Percentiles rank a stretch among this genome's conserved stretches.
Conservation (phyloP, 2,797 vertebrate genomes). For the Labroides dimidiatus region DNA sequence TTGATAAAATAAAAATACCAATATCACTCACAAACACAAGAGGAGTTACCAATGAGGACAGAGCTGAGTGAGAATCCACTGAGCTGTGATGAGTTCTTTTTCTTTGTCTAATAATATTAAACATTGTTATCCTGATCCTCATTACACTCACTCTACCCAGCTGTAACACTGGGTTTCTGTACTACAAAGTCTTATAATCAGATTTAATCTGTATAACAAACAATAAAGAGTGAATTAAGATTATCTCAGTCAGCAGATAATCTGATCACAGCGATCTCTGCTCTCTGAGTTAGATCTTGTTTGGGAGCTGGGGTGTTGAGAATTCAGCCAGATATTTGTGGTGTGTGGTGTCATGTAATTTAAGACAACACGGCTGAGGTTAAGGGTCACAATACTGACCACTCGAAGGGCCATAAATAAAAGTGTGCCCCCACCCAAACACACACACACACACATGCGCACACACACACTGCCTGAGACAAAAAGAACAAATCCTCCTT, state of each 20-base stretch:
- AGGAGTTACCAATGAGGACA: not conserved
- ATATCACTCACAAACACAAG: not conserved
- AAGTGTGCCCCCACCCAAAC: not conserved
- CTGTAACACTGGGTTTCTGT: too few relatives aligned
- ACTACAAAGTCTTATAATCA: not conserved
- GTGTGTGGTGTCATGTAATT: slow-evolving; percentile 36
- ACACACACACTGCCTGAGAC: not conserved
- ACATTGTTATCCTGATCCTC: not conserved
- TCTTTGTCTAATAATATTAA: not conserved
- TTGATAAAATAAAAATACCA: too few relatives aligned
- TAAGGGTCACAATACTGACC: slow-evolving; percentile 41
- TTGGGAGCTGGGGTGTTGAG: not conserved
- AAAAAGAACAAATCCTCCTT: not conserved
- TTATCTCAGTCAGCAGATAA: not conserved
- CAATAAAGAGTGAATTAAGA: not conserved
- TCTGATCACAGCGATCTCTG: not conserved
- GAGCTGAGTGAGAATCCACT: not conserved
- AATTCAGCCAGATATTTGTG: slow-evolving; percentile 6
- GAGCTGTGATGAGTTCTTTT: not conserved
- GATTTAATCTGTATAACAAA: not conserved
- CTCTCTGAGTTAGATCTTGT: not conserved
- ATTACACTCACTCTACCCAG: too few relatives aligned
- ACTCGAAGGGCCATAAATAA: slow-evolving; percentile 57
- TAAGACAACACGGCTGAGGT: slow-evolving; percentile 34
- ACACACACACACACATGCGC: too few relatives aligned